Percentiles rank a stretch among this genome's conserved stretches.
Evolutionary conservation across 2,888 invertebrate species (phyloP).

Genomic region (Himalopsyche anomala): DNA sequence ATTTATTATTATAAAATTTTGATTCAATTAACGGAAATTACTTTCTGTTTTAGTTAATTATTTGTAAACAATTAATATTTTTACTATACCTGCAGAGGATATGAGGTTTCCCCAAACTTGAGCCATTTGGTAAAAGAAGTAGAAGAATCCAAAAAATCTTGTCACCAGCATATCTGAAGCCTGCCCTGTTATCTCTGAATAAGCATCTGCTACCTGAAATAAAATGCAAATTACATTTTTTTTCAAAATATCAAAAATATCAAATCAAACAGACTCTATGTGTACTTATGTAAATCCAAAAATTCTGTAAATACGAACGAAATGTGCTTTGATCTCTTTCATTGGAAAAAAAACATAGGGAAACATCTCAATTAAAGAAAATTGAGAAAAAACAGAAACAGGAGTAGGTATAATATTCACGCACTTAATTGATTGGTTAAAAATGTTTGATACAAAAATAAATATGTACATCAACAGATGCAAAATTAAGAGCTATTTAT

Average conservation of each 20-base stretch:
- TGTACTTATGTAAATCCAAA: not conserved
- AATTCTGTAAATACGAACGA: not conserved
- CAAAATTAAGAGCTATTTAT: too few species aligned
- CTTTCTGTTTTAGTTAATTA: too few species aligned
- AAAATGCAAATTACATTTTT: not conserved
- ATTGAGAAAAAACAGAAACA: too few species aligned
- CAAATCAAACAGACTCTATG: not conserved
- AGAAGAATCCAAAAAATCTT: constrained; percentile 95
- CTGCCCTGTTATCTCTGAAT: constrained; percentile 83
- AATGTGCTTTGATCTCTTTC: too few species aligned
- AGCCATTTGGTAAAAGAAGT: constrained; percentile 97
- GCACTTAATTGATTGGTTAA: too few species aligned
- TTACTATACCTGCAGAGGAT: constrained; percentile 83
- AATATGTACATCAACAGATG: too few species aligned
- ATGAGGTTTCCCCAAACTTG: constrained; percentile 96
- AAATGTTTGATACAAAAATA: too few species aligned
- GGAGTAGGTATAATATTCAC: too few species aligned
- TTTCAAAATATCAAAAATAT: not conserved
- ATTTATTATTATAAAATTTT: too few species aligned
- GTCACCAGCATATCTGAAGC: constrained; percentile 88
- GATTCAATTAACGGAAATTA: too few species aligned
- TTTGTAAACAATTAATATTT: not conserved
- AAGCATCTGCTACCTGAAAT: constrained; percentile 82
- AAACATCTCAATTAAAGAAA: too few species aligned
- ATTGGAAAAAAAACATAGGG: too few species aligned